A percentile compares a stretch with the other conserved stretches of the same genome.
Conservation (phyloP, 2,797 vertebrate species). For the Bradypodion pumilum region DNA sequence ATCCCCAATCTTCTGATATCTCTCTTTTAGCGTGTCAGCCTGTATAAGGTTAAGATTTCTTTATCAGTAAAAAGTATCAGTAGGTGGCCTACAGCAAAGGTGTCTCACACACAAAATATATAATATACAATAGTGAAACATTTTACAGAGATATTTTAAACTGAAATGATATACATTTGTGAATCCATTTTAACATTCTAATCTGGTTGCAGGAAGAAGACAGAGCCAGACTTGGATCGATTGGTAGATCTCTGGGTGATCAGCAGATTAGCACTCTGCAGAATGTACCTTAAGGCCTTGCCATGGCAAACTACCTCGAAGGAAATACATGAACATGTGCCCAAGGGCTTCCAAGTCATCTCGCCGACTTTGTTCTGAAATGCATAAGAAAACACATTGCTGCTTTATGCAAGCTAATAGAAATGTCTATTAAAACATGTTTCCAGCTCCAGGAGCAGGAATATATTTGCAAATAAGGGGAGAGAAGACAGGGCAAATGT, state of each 20-base stretch:
- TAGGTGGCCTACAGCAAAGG: not conserved
- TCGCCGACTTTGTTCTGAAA: constrained; percentile 94
- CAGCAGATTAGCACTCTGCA: constrained; percentile 20
- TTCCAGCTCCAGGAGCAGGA: not conserved
- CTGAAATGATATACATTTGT: not conserved
- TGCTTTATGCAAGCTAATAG: constrained; percentile 51
- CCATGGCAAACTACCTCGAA: constrained; percentile 98
- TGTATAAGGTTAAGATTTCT: constrained; percentile 60
- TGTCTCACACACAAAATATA: not conserved
- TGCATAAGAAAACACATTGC: constrained; percentile 63
- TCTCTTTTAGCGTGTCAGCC: constrained; percentile 98
- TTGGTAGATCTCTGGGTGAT: not conserved
- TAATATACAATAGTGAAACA: not conserved
- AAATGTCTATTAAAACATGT: not conserved
- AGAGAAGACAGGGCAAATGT: not conserved
- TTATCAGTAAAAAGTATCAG: not conserved
- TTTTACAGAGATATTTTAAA: not conserved
- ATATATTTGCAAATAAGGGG: not conserved
- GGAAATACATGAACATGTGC: constrained; percentile 99
- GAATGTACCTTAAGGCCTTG: constrained; percentile 94
- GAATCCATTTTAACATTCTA: not conserved
- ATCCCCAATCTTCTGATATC: constrained; percentile 99
- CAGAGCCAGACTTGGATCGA: not conserved
- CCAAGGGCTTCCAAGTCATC: constrained; percentile 98
- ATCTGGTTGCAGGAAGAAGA: not conserved